Evolutionary conservation across 2,888 invertebrate genomes (phyloP).

Genomic region (Phlogophora meticulosa): DNA sequence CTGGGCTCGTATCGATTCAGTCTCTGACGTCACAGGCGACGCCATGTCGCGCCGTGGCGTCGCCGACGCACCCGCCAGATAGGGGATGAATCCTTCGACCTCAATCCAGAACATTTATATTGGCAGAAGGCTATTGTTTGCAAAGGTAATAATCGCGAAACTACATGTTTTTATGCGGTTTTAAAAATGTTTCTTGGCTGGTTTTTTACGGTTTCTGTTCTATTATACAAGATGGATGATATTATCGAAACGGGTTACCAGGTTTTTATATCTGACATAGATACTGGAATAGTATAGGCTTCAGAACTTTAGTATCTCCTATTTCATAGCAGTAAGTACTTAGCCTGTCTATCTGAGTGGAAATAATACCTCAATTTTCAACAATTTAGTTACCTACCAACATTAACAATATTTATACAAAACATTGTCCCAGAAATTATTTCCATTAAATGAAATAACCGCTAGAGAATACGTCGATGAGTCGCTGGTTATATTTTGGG

Average conservation of each 20-base stretch:
- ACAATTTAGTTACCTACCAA: conserved; percentile 2
- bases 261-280: neutral
- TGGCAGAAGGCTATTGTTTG: conserved; percentile 52
- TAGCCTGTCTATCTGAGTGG: neutral
- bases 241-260: too few species aligned
- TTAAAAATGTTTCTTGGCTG: conserved; percentile 20
- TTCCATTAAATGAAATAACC: conserved; percentile 14
- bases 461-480: conserved; percentile 27
- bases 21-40: conserved; percentile 84
- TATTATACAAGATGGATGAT: neutral
- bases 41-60: conserved; percentile 78
- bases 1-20: conserved; percentile 79
- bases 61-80: conserved; percentile 80
- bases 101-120: conserved; percentile 68
- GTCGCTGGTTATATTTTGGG: conserved; percentile 18
- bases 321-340: neutral
- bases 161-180: conserved; percentile 28
- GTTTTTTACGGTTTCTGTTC: neutral
- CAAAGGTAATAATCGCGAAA: conserved; percentile 48
- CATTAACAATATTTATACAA: conserved; percentile 1
- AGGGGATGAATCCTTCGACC: conserved; percentile 81
- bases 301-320: neutral
- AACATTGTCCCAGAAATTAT: conserved; percentile 13
- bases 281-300: neutral
- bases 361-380: neutral